Percentiles rank a stretch among this genome's conserved stretches.
Conservation (phyloP, 2,797 vertebrate genomes). For the Muscicapa striata region DNA sequence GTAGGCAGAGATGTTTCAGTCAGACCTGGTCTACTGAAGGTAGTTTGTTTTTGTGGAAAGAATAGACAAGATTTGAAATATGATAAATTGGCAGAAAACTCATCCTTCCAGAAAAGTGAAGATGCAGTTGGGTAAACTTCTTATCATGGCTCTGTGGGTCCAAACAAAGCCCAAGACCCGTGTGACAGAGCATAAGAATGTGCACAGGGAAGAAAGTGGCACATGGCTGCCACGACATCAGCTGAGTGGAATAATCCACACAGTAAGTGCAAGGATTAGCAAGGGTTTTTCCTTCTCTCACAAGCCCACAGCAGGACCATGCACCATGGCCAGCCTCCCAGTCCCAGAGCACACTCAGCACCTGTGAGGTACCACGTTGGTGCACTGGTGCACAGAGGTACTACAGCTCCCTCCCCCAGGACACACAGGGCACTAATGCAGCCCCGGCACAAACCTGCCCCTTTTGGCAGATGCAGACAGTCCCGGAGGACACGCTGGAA, state of each 20-base stretch:
- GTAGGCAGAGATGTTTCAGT: background rate
- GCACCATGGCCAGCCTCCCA: background rate
- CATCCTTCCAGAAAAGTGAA: background rate
- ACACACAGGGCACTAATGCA: accelerated
- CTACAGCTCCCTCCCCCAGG: background rate
- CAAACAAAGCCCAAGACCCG: background rate
- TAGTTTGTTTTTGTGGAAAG: background rate
- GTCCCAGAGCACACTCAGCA: background rate
- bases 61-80: background rate
- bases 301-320: background rate
- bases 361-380: accelerated
- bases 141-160: accelerated
- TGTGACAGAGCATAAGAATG: background rate
- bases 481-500: background rate
- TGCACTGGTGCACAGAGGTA: accelerated
- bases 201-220: background rate
- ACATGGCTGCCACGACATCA: accelerated
- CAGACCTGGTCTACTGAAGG: background rate
- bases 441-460: background rate
- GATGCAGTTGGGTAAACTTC: background rate
- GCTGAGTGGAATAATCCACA: background rate
- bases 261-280: background rate
- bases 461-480: background rate
- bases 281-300: background rate
- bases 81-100: background rate